phyloP scores from a whole-genome alignment of 1,140 invertebrate species.

The Protaetia brevitarsis region DNA sequence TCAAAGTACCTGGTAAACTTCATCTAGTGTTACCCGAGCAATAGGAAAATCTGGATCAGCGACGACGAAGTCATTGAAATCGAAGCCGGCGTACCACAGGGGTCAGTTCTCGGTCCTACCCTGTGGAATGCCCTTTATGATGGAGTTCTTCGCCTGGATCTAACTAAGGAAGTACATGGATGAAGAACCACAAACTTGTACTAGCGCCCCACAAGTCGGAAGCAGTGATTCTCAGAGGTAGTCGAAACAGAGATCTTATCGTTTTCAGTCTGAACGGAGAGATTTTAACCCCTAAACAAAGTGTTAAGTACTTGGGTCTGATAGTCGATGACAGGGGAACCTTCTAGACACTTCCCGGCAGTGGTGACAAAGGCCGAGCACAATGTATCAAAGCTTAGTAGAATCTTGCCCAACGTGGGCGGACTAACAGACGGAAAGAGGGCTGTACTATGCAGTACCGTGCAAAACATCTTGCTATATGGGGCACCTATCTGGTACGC shows the following conservation, averaged over 20 bases:
- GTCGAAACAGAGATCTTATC: background rate
- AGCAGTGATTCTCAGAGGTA: too few species aligned
- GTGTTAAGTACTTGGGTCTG: background rate
- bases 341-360: background rate
- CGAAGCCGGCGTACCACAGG: too few species aligned
- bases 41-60: too few species aligned
- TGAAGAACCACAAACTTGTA: background rate
- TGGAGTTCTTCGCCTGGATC: too few species aligned
- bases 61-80: too few species aligned
- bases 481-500: constrained; percentile 20
- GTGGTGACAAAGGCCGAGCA: background rate
- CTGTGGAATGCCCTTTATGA: too few species aligned
- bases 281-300: background rate
- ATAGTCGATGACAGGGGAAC: background rate
- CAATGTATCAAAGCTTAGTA: background rate
- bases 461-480: constrained; percentile 20
- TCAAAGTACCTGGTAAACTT: too few species aligned
- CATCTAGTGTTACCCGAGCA: too few species aligned
- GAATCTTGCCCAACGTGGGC: constrained; percentile 27
- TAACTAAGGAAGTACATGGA: too few species aligned
- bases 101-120: too few species aligned
- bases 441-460: constrained; percentile 19
- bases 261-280: background rate
- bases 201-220: background rate
- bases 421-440: constrained; percentile 16